Evolutionary conservation across 2,888 invertebrate species (phyloP), one percentile per base, ranked within the genome.

Genomic region (Agelastica alni): DNA sequence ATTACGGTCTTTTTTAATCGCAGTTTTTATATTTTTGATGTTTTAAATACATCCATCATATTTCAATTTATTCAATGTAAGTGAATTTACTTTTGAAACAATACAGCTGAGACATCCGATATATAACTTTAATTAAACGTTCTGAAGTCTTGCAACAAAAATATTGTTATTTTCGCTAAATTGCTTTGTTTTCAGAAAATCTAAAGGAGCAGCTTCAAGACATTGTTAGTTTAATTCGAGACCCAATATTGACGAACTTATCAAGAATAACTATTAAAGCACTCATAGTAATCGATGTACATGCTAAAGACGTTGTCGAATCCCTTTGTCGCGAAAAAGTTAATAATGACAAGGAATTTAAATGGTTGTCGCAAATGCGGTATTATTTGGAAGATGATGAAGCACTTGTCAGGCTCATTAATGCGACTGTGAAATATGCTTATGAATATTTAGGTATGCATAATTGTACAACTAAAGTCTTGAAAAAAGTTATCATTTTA

Each of bases 211-310:
- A 91, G 73, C 80, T 93, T 12, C 82, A 84, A 53, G 85, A 89
- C 60, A 86, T 91, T 53, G 91, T 93, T 0, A 81, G 83, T 34
- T 77, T 91, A 53, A 88, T 93, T 31, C 77, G 85, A 65, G 79
- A 86, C 71, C 86, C 89, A 2, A 82, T 84, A 66, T 76, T 92
- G 46, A 83, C 83, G 4, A 88, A 86, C 69, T 81, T 90, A 61
- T 82, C 82, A 57, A 82, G 91, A 66, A 88, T 88, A 49, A 91
- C 91, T 1, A 81, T 93, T 1, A 89, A 89, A 68, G 90, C 92
- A 6, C 79, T 93, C 18, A 90, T 93, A 42, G 89, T 90, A 28
- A 87, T 91, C 58, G 91, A 93, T 71, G 92, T 93, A 0, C 93
- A 93, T 66, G 89, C 91, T 2, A 86, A 89, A 74, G 91, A 93